Conservation (phyloP, 2,888 invertebrate species). For the Zaprionus lineosus region DNA sequence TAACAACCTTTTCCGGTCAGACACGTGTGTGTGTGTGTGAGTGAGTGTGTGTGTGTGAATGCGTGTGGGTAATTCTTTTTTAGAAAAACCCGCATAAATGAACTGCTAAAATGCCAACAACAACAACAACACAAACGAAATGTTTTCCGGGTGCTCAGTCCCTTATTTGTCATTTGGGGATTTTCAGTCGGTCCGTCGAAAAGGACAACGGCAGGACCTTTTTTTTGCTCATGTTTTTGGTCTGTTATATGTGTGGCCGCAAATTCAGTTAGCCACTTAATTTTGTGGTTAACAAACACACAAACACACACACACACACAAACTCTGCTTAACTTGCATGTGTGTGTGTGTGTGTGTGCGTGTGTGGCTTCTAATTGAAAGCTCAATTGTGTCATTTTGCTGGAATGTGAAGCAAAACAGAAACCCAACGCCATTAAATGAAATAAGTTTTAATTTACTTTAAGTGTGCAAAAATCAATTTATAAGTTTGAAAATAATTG, state of each 20-base stretch:
- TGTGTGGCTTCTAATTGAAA: constrained; percentile 61
- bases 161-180: constrained; percentile 65
- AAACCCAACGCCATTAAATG: constrained; percentile 13
- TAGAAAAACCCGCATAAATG: constrained; percentile 57
- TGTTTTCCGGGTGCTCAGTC: constrained; percentile 46
- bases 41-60: constrained; percentile 6
- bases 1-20: constrained; percentile 69
- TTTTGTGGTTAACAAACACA: constrained; percentile 74
- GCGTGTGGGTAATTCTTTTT: constrained; percentile 7
- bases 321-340: background rate
- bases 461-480: constrained; percentile 32
- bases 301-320: constrained; percentile 13
- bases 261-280: constrained; percentile 80
- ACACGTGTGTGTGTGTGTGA: constrained; percentile 25
- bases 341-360: background rate
- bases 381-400: constrained; percentile 46
- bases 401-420: constrained; percentile 2
- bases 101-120: constrained; percentile 75
- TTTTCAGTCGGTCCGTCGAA: constrained; percentile 43
- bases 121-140: constrained; percentile 50
- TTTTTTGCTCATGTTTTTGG: constrained; percentile 15
- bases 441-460: constrained; percentile 30
- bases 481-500: background rate
- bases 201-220: constrained; percentile 52
- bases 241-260: constrained; percentile 51